Evolutionary conservation across 1,140 invertebrate species (phyloP), one percentile per base, ranked within the genome.

Genomic region (Aricia agestis): DNA sequence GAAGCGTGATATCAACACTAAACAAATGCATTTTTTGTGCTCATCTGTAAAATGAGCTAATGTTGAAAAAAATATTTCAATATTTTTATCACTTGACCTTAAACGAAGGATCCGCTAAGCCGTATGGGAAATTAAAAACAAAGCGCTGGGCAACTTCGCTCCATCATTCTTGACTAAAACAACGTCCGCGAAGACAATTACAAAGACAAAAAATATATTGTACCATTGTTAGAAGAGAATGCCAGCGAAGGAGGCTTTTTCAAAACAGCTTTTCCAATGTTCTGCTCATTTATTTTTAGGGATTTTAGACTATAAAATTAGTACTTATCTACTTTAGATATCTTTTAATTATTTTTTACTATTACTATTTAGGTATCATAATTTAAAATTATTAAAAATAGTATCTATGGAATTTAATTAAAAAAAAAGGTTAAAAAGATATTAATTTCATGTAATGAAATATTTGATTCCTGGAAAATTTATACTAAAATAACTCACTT

Each of bases 121-220:
- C 41, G 32, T 66, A 66, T 66, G 65, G 65, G 65, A 66, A 31
- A 66, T 31, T 66, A 66, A 66, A 66, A 42, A 66, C 65, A 66
- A 66, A 66, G 65, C 65, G 65, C 11, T 36, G 13, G 32, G 7
- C 7, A 25, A 66, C 63, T 18, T 19, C 65, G 65, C 65, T 66
- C 65, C 17, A 66, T 66, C 65, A 66, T 66, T 66, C 65, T 66
- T 31, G 19, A 42, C 65, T 31, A 32, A 66, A 66, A 41, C 65
- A 66, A 31, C 31, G 32, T 66, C 7, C 3, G 32, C 31, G 65
- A 66, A 66, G 32, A 66, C 65, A 66, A 66, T 66, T 41, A 31
- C 31, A 32, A 6, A 66, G 19, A 66, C 65, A 66, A 66, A 66
- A 66, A 66, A 52, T 52, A 13, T 36, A 36, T 36, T 31, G 32